A percentile compares a stretch with the other conserved stretches of the same genome.
These are phyloP conservation scores for Heliconius himera DNA, from an alignment of 1,140 invertebrate species.

Conservation along the genomic window DNA sequence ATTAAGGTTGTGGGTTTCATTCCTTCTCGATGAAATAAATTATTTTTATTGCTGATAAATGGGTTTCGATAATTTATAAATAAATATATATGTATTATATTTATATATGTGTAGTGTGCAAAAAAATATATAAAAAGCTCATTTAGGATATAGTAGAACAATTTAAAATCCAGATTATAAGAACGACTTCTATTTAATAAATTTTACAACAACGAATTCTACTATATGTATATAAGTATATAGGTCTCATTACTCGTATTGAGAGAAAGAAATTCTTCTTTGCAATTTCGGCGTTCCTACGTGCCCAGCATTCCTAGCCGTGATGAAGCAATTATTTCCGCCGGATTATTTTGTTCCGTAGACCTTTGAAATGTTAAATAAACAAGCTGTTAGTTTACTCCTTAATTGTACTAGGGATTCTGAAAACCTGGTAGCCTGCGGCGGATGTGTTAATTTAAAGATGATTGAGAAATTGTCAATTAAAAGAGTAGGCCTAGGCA, in stretches of 20 bases:
- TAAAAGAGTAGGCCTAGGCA: no score
- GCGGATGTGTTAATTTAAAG: no score
- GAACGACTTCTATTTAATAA: background rate
- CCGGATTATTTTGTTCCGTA: constrained; percentile 24
- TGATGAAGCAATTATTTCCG: constrained; percentile 24
- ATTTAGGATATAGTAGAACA: no score
- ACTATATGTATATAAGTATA: background rate
- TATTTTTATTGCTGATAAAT: no score
- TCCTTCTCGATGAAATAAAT: no score
- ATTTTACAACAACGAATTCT: background rate
- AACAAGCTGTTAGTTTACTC: constrained; percentile 10
- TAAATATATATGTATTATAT: no score
- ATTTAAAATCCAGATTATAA: no score
- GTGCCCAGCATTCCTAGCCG: constrained; percentile 23
- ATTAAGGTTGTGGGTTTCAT: no score
- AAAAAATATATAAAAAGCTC: no score
- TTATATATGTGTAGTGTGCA: no score
- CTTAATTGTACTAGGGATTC: constrained; percentile 12
- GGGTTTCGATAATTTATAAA: no score
- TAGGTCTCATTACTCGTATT: constrained; percentile 7
- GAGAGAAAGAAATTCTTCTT: constrained; percentile 32
- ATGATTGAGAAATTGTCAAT: no score
- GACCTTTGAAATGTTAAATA: constrained; percentile 23
- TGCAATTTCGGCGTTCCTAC: constrained; percentile 31
- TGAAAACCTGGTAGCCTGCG: background rate